Conservation (phyloP, 2,888 invertebrate genomes). For the Brachypalpus laphriformis region DNA sequence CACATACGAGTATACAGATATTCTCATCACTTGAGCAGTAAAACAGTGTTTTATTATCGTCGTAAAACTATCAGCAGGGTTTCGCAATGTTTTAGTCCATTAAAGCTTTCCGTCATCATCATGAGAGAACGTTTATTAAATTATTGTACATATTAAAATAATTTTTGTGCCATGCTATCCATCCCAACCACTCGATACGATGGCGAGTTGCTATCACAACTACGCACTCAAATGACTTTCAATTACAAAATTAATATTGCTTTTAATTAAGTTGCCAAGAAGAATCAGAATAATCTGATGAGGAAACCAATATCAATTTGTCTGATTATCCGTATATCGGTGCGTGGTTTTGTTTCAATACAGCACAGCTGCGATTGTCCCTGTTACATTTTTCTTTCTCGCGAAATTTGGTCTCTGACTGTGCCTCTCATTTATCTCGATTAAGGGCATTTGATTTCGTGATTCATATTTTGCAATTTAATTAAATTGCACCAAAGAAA, state of each 20-base stretch:
- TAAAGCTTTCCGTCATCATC: background rate
- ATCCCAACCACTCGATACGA: background rate
- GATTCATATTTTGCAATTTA: slow-evolving; percentile 51
- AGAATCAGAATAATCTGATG: slow-evolving; percentile 19
- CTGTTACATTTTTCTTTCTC: background rate
- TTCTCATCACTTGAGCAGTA: slow-evolving; percentile 17
- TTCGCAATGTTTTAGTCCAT: slow-evolving; percentile 8
- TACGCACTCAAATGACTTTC: slow-evolving; percentile 2
- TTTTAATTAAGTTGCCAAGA: slow-evolving; percentile 21
- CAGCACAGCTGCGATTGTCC: background rate
- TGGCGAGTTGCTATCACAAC: background rate
- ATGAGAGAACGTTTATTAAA: slow-evolving; percentile 2
- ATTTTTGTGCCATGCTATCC: background rate
- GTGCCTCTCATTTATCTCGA: slow-evolving; percentile 9
- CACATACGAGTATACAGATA: background rate
- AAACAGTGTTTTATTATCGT: slow-evolving; percentile 31
- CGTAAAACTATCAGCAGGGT: slow-evolving; percentile 43
- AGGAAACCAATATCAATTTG: slow-evolving; percentile 13
- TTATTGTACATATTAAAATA: slow-evolving; percentile 31
- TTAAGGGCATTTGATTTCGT: slow-evolving; percentile 45
- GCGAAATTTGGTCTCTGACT: background rate
- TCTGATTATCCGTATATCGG: background rate
- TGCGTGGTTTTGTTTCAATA: background rate
- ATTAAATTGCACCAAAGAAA: slow-evolving; percentile 26
- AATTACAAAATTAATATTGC: slow-evolving; percentile 24